A percentile compares a stretch with the other conserved stretches of the same genome.
Conservation (phyloP, 2,113 vertebrate species). For the Chamaea fasciata region DNA sequence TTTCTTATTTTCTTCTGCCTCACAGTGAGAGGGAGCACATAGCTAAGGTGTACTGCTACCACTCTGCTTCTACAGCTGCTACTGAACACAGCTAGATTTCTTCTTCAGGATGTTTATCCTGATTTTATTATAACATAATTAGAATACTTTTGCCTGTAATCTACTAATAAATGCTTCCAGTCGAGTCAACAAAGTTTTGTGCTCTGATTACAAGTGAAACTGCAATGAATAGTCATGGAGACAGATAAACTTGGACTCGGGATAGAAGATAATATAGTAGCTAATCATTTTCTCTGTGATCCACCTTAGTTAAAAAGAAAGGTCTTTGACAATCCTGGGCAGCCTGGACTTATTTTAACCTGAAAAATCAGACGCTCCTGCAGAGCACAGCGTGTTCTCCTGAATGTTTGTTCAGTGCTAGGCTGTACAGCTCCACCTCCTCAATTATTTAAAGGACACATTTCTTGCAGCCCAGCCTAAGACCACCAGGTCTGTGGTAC, state of each 20-base stretch:
- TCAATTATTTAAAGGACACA: slow-evolving; percentile 44
- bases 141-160: background rate
- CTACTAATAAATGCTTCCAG: background rate
- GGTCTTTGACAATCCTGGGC: background rate
- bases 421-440: slow-evolving; percentile 49
- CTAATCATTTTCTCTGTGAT: background rate
- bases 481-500: background rate
- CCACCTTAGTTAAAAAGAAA: background rate
- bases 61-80: background rate
- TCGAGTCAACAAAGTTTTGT: background rate
- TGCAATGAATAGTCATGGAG: background rate
- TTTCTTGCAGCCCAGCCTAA: slow-evolving; percentile 37
- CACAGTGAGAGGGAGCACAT: rapidly evolving
- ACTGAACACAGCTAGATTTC: background rate
- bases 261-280: background rate
- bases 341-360: slow-evolving; percentile 12
- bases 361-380: slow-evolving; percentile 27
- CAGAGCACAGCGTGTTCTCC: slow-evolving; percentile 20
- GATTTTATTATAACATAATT: background rate
- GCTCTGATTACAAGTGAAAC: background rate
- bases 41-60: background rate
- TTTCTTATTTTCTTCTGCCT: background rate
- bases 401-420: slow-evolving; percentile 49
- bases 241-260: background rate
- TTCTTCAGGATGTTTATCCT: background rate